Evolutionary conservation across 2,113 vertebrate genomes (phyloP), one percentile per base, ranked within the genome.

Genomic region (Heterochromis multidens): DNA sequence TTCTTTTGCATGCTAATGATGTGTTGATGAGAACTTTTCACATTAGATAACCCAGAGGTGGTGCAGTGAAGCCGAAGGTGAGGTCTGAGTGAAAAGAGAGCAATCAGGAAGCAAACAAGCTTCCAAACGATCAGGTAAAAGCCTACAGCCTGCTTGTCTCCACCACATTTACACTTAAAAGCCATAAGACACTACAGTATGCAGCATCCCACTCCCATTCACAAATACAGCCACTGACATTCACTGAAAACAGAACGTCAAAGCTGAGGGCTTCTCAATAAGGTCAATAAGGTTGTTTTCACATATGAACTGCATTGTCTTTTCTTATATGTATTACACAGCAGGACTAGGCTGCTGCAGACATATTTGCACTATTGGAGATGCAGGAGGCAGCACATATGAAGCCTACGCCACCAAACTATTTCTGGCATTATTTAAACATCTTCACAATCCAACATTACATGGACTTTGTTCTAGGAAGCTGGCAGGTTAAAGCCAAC

Each of bases 1-100:
- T 78, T 52, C 59, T 85, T 79, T 65, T 23, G n/a, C 80, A 7
- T 87, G 82, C 31, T 85, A 87, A 81, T 54, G 79, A 77, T 1
- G 79, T 49, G 74, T 65, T 5, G 21, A 72, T 37, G 31, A 17
- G 54, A 80, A 8, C 7, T 31, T 54, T 86, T 88, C 72, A 57
- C 78, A 9, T 80, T 4, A 16, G 25, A 3, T 17, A 37, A 17
- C 12, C 17, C 10, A 23, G 63, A 5, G 77, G 40, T 1, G 56
- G 21, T 40, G 49, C 60, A 43, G 46, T 23, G 83, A 46, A 13
- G 62, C 46, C n/a, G 52, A 13, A 49, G 25, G 43, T 56, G 43
- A 16, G 27, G n/a, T 21, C 5, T 3, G 4, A 40, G n/a, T 27
- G 29, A 52, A 54, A 29, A 17, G 27, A 14, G 52, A 37, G 49